Evolutionary conservation across 2,113 vertebrate genomes (phyloP).

Genomic region (Phalacrocorax pelagicus): DNA sequence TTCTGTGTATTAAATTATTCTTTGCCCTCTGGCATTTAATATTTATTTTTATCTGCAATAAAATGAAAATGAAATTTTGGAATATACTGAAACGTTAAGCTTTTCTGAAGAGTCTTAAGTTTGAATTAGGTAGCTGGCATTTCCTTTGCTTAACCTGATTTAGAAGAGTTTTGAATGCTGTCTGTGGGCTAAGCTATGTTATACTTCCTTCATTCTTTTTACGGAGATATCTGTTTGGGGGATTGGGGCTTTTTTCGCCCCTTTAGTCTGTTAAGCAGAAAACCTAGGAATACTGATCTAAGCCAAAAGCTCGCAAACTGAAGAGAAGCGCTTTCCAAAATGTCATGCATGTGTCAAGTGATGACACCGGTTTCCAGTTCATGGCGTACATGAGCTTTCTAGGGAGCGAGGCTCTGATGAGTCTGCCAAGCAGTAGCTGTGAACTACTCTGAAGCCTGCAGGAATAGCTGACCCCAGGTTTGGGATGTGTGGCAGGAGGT

Average conservation of each 20-base stretch:
- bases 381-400: background rate
- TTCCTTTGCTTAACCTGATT: background rate
- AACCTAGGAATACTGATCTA: background rate
- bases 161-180: background rate
- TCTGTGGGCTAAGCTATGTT: background rate
- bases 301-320: background rate
- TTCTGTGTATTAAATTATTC: background rate
- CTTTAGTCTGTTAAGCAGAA: background rate
- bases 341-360: background rate
- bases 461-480: background rate
- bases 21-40: background rate
- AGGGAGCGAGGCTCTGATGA: background rate
- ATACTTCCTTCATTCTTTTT: background rate
- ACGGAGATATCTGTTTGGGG: background rate
- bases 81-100: background rate
- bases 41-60: background rate
- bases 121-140: background rate
- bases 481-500: background rate
- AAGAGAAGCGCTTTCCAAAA: background rate
- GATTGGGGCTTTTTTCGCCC: background rate
- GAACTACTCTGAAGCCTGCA: background rate
- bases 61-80: background rate
- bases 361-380: background rate
- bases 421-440: background rate
- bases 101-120: background rate